A percentile compares a stretch with the other conserved stretches of the same genome.
Conservation (phyloP, 2,113 vertebrate species). For the Cervus canadensis region DNA sequence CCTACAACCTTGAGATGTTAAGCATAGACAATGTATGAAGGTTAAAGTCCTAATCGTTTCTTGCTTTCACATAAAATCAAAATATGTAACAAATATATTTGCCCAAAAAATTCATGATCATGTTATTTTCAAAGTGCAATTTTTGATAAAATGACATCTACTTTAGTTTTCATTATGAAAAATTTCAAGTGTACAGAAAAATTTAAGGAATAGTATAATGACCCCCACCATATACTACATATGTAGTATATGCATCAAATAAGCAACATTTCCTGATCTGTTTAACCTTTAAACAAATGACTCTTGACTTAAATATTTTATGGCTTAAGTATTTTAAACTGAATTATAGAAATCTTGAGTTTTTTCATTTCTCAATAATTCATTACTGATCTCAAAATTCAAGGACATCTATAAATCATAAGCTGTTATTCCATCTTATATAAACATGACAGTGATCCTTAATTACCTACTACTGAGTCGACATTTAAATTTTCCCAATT, state of each 20-base stretch:
- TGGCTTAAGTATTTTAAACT: neutral
- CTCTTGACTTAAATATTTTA: neutral
- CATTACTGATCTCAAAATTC: neutral
- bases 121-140: neutral
- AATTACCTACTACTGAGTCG: neutral
- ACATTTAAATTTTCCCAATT: neutral
- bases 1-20: neutral
- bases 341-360: neutral
- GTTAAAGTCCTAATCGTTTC: neutral
- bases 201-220: neutral
- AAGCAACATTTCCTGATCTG: neutral
- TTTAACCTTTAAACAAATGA: neutral
- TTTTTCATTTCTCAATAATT: neutral
- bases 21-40: neutral
- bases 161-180: neutral
- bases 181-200: neutral
- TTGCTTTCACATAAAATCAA: neutral
- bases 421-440: neutral
- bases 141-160: neutral
- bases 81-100: neutral
- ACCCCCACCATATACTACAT: neutral
- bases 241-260: neutral
- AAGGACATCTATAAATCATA: neutral
- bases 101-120: neutral
- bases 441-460: neutral